phyloP scores from a whole-genome alignment of 1,140 invertebrate species.

The Archegozetes longisetosus region DNA sequence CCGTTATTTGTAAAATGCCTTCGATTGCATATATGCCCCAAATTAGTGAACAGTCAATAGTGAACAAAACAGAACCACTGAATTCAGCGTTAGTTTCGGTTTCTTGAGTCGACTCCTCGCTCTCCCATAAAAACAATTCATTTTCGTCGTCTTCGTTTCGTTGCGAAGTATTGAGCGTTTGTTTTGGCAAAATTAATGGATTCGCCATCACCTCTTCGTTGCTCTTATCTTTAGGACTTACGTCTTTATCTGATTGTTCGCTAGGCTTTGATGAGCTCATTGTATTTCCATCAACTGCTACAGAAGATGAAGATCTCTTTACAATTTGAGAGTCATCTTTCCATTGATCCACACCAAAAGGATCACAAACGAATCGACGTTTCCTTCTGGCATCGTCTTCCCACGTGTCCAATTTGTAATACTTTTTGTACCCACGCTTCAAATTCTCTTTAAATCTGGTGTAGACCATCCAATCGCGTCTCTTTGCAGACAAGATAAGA shows the following conservation, averaged over 20 bases:
- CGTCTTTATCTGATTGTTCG: background rate
- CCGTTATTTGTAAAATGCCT: conserved; percentile 16
- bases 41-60: conserved; percentile 15
- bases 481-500: conserved; percentile 16
- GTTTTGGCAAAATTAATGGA: conserved; percentile 5
- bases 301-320: too few relatives aligned
- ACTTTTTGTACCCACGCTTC: background rate
- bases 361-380: conserved; percentile 87
- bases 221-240: background rate
- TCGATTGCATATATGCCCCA: conserved; percentile 17
- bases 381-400: conserved; percentile 92
- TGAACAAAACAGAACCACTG: conserved; percentile 14
- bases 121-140: conserved; percentile 13
- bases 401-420: conserved; percentile 92
- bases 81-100: conserved; percentile 13
- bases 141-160: conserved; percentile 14
- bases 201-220: background rate
- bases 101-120: conserved; percentile 11
- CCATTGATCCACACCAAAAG: conserved; percentile 28
- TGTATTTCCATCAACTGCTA: background rate
- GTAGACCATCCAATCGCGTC: conserved; percentile 17
- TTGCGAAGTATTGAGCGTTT: background rate
- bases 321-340: background rate
- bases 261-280: background rate
- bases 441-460: conserved; percentile 14